A percentile compares a stretch with the other conserved stretches of the same genome.
Conservation (phyloP, 92 coral and sea anemone genomes). For the Paragorgia papillata region DNA sequence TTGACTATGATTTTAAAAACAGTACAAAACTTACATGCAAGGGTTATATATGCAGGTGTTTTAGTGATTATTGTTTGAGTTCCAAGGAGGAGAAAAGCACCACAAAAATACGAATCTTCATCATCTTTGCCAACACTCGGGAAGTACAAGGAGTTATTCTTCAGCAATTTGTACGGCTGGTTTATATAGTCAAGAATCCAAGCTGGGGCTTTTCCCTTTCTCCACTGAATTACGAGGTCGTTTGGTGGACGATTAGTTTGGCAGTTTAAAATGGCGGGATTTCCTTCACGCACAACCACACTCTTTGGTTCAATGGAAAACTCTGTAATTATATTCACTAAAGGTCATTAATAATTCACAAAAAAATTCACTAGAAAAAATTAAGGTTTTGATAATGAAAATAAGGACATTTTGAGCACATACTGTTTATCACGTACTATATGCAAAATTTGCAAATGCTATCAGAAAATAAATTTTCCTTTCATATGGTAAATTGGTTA, state of each 20-base stretch:
- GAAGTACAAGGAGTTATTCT: slow-evolving; percentile 78
- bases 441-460: too few relatives aligned
- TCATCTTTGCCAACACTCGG: slow-evolving; percentile 65
- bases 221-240: slow-evolving; percentile 72
- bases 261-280: slow-evolving; percentile 77
- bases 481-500: too few relatives aligned
- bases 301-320: slow-evolving; percentile 80
- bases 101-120: slow-evolving; percentile 74
- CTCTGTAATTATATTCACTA: slow-evolving; percentile 61
- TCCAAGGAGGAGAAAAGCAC: slow-evolving; percentile 60
- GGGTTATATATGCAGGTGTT: slow-evolving; percentile 63
- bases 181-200: slow-evolving; percentile 69
- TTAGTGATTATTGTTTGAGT: slow-evolving; percentile 63
- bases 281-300: slow-evolving; percentile 72
- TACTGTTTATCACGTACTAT: too few relatives aligned
- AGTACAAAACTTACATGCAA: slow-evolving; percentile 89
- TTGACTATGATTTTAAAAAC: too few relatives aligned
- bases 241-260: slow-evolving; percentile 68
- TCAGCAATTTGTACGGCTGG: slow-evolving; percentile 61
- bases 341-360: too few relatives aligned
- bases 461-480: too few relatives aligned
- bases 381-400: too few relatives aligned
- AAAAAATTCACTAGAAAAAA: too few relatives aligned
- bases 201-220: slow-evolving; percentile 49
- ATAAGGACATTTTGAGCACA: too few relatives aligned